Percentiles rank a stretch among this genome's conserved stretches.
These are phyloP conservation scores for Motacilla alba DNA, from an alignment of 2,113 vertebrate species.

Conservation along the genomic window DNA sequence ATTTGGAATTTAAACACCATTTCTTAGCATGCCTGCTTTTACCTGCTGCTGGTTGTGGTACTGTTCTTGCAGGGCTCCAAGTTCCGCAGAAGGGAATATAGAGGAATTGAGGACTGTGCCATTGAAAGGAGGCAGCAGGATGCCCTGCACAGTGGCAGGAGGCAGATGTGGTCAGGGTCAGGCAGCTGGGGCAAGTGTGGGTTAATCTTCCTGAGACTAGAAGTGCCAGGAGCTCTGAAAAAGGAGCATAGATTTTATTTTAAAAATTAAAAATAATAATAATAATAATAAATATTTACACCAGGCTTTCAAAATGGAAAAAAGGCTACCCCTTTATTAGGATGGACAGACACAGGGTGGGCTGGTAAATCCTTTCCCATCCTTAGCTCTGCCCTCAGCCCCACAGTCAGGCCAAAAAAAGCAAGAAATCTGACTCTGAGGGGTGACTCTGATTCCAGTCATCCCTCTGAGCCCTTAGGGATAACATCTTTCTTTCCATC, in stretches of 20 bases:
- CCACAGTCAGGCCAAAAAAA: fast-evolving
- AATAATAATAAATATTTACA: not conserved
- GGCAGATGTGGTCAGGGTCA: not conserved
- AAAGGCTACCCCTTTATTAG: not conserved
- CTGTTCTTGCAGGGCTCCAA: not conserved
- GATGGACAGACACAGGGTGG: not conserved
- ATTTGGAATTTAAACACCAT: not conserved
- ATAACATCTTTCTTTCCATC: not conserved
- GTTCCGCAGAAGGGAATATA: not conserved
- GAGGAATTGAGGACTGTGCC: not conserved
- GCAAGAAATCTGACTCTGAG: not conserved
- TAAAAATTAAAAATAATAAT: not conserved
- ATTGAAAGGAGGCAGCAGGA: not conserved
- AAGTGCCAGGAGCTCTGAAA: not conserved
- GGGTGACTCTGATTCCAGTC: not conserved
- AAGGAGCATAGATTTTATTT: not conserved
- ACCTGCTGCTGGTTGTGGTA: not conserved
- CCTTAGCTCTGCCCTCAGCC: not conserved
- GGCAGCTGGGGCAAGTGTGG: fast-evolving
- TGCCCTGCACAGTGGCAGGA: fast-evolving
- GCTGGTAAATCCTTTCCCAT: not conserved
- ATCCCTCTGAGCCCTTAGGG: not conserved
- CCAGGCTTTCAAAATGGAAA: not conserved
- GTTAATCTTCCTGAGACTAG: fast-evolving
- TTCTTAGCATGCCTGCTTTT: not conserved